Conservation (phyloP, 64 coral and sea anemone species). For the Cladopsammia gracilis region DNA sequence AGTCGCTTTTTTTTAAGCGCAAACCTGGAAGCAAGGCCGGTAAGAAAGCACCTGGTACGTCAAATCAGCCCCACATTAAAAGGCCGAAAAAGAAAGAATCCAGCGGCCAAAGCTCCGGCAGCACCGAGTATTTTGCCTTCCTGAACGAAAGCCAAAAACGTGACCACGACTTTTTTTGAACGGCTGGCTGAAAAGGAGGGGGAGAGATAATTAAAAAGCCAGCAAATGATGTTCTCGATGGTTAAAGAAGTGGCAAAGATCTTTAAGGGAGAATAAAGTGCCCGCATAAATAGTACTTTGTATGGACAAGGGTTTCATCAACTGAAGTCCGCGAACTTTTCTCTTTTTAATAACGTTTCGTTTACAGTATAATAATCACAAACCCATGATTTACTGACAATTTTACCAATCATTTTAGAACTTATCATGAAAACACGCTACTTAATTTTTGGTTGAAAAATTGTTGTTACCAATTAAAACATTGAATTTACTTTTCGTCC, state of each 20-base stretch:
- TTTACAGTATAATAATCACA: background rate
- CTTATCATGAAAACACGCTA: too few relatives aligned
- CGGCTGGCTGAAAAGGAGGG: slow-evolving; percentile 31
- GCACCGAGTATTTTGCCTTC: too few relatives aligned
- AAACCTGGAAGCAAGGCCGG: background rate
- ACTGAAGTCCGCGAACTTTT: background rate
- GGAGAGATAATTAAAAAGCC: slow-evolving; percentile 41
- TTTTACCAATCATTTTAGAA: background rate
- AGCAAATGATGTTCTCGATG: slow-evolving; percentile 56
- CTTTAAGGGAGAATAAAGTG: slow-evolving; percentile 56
- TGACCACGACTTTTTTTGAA: slow-evolving; percentile 45
- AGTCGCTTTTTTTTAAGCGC: slow-evolving; percentile 10
- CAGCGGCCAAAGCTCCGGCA: too few relatives aligned
- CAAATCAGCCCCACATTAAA: too few relatives aligned
- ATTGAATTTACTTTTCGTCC: too few relatives aligned
- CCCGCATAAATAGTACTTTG: background rate
- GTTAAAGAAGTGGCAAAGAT: slow-evolving; percentile 49
- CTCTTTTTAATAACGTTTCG: background rate
- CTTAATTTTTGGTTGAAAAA: too few relatives aligned
- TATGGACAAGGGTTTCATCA: background rate
- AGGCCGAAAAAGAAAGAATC: too few relatives aligned
- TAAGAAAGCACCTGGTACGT: background rate
- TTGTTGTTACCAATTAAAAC: too few relatives aligned
- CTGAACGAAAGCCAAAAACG: slow-evolving; percentile 8
- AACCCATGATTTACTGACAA: background rate